Base-by-base conservation (phyloP, 2,797 vertebrate species). In the Sciaenops ocellatus region DNA sequence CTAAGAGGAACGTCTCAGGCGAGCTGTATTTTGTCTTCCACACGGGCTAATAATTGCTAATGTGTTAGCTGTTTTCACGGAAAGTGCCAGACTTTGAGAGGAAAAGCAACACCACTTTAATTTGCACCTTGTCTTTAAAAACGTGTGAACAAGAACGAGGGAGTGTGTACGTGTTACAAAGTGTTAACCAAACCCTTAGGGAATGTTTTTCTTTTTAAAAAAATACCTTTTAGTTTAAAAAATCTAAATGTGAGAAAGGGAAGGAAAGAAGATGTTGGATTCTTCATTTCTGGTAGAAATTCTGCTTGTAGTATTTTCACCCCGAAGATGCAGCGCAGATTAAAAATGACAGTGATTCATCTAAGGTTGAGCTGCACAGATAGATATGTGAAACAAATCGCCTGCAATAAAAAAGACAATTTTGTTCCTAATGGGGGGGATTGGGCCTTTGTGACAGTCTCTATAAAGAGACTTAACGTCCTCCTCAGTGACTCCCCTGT, bases 41-140 rank as follows among this genome's bases (percentile, higher is more conserved):
- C 63, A 34, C 72, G 73, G 77, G 78, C 83, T 94, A 92, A 94
- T 94, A 74, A 92, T 81, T 61, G 48, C 85, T 93, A 94, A 94
- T 91, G 92, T 87, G 92, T 93, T 89, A 79, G 84, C 86, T 78
- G 73, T 86, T 93, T 89, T 83, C 80, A 56, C 78, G 34, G 65
- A 84, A 91, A 83, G 93, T 92, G 91, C 81, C 89, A 92, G 91
- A 93, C 89, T 78, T 83, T 79, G 8, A 24, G 60, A 71, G 74
- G 73, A 81, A 85, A 78, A 62, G 85, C 73, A 71, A 56, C 22
- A 2, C 20, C 78, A 10, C 90, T 88, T 89, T 80, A 91, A 94
- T 94, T 93, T 92, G 80, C 93, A 92, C 90, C 87, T 90, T 74
- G 64, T 89, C 86, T 88, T 76, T 54, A 24, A 71, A 75, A 84